These are phyloP conservation scores for Thunnus thynnus DNA, from an alignment of 2,113 vertebrate genomes.

Conservation along the genomic window DNA sequence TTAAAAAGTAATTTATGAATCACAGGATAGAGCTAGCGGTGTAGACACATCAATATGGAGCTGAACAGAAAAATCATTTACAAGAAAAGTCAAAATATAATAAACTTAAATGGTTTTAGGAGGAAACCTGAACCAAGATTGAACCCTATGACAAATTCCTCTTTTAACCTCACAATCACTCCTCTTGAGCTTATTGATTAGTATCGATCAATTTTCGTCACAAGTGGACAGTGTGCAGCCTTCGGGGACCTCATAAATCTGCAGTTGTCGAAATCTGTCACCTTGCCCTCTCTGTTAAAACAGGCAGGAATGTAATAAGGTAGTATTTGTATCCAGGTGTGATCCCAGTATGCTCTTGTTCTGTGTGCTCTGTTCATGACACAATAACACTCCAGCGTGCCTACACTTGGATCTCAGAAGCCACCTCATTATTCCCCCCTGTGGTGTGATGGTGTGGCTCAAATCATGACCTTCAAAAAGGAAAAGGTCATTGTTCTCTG, in stretches of 20 bases:
- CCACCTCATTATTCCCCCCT: slow-evolving; percentile 17
- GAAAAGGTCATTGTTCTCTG: slow-evolving; percentile 9
- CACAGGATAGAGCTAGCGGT: no score
- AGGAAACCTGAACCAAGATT: neutral
- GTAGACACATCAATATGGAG: no score
- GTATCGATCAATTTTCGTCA: slow-evolving; percentile 20
- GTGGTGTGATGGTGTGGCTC: neutral
- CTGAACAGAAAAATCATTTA: no score
- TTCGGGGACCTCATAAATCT: slow-evolving; percentile 15
- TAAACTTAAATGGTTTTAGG: neutral
- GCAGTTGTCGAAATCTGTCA: neutral
- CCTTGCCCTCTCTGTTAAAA: slow-evolving; percentile 3
- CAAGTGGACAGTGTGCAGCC: neutral
- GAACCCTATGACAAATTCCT: neutral
- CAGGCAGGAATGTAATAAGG: neutral
- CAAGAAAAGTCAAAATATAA: neutral
- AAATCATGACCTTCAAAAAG: slow-evolving; percentile 33
- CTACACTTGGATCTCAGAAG: neutral
- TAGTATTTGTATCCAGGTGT: neutral
- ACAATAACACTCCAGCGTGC: neutral
- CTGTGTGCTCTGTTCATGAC: neutral
- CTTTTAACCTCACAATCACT: slow-evolving; percentile 6
- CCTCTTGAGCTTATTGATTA: slow-evolving; percentile 22
- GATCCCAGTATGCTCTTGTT: neutral
- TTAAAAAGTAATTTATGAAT: no score